A percentile compares a stretch with the other conserved stretches of the same genome.
phyloP scores from a whole-genome alignment of 1,140 invertebrate species.

The Caenorhabditis inopinata region DNA sequence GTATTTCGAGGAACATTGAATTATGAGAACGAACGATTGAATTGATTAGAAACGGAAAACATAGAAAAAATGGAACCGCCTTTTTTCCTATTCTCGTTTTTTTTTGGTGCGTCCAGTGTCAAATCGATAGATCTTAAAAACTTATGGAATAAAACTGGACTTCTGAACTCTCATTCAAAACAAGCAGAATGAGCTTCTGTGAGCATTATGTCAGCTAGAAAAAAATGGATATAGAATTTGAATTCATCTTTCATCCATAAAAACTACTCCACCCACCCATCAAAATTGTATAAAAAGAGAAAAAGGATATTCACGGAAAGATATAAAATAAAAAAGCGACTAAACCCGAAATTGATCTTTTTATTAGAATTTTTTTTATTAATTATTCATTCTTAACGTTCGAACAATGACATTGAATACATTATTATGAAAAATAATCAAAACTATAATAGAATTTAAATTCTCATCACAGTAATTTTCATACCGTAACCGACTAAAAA shows the following conservation, averaged over 20 bases:
- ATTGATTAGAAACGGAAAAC: background rate
- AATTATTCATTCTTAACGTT: background rate
- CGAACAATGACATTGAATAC: background rate
- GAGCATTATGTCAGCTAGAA: conserved; percentile 1
- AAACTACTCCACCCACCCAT: conserved; percentile 29
- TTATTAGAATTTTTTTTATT: background rate
- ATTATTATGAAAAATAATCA: too few species aligned
- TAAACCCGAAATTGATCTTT: background rate
- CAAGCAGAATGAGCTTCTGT: background rate
- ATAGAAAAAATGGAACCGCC: background rate
- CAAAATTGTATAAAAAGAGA: background rate
- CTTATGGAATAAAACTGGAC: conserved; percentile 9
- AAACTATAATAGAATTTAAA: too few species aligned
- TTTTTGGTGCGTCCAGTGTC: too few species aligned
- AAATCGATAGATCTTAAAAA: too few species aligned
- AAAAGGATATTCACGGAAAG: background rate
- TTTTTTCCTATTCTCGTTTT: too few species aligned
- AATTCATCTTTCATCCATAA: background rate
- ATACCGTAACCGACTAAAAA: too few species aligned
- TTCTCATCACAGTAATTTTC: too few species aligned
- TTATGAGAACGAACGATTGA: background rate
- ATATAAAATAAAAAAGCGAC: background rate
- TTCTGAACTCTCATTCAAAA: background rate
- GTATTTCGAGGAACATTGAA: background rate
- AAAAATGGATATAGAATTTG: conserved; percentile 24